Evolutionary conservation across 2,797 vertebrate species (phyloP).

Genomic region (Poecile montanus): DNA sequence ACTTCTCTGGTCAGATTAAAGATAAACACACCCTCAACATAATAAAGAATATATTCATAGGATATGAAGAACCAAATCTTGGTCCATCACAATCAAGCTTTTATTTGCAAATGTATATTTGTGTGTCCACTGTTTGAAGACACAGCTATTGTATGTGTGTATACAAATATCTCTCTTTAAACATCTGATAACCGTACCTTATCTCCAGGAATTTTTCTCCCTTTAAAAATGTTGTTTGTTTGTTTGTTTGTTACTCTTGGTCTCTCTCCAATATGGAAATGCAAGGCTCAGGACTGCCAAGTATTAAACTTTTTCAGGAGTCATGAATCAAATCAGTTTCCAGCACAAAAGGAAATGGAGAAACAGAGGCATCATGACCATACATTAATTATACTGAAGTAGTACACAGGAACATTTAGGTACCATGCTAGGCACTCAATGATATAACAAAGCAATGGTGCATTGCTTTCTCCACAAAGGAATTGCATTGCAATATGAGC

Average conservation of each 20-base stretch:
- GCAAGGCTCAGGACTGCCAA: background rate
- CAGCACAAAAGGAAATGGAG: background rate
- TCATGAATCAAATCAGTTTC: background rate
- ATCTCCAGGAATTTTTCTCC: background rate
- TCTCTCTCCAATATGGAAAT: background rate
- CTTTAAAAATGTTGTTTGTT: background rate
- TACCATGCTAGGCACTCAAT: background rate
- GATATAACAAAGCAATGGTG: background rate
- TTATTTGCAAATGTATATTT: background rate
- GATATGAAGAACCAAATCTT: background rate
- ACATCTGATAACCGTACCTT: background rate
- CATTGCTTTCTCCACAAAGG: background rate
- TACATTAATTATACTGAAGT: background rate
- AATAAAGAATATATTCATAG: constrained; percentile 3
- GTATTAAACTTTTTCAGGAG: background rate
- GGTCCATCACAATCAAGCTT: background rate
- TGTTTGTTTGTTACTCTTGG: background rate
- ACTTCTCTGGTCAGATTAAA: constrained; percentile 45
- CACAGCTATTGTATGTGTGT: accelerated
- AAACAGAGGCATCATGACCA: background rate
- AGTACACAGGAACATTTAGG: background rate
- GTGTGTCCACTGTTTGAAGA: background rate
- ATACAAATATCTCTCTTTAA: background rate
- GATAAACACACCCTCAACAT: constrained; percentile 52
- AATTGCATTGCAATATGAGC: background rate